Evolutionary conservation across 2,888 invertebrate genomes (phyloP), one percentile per base, ranked within the genome.

Genomic region (Limnephilus lunatus): DNA sequence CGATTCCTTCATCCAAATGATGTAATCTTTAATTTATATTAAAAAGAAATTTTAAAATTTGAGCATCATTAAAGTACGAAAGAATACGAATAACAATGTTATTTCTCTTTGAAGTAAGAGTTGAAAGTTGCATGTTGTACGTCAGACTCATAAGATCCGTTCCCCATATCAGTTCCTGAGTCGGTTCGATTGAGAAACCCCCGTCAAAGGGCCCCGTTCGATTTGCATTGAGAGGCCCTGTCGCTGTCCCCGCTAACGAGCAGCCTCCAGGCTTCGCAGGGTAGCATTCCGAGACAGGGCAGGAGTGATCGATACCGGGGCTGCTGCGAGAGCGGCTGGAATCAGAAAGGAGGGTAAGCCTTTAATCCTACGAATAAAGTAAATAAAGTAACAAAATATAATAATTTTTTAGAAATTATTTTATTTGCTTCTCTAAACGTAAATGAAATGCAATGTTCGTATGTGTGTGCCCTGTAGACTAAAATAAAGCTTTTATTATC

Each of bases 161-260:
- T 68, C 53, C 19, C 53, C 53, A 25, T 68, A 68, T 68, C 53
- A 25, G 53, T 68, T 68, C 68, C 68, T 68, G 68, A 68, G 68
- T 68, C 68, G n/a, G 68, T 68, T 68, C 68, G 68, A 68, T 68
- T 68, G 68, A 68, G 68, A 68, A 68, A 68, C 25, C 9, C 68
- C 68, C 25, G 68, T 68, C 68, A 68, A 68, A 68, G 31, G 82
- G 15, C 82, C 30, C 19, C 32, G 32, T 32, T 82, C 19, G 82
- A 82, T 82, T 31, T 82, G 82, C 82, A 82, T 82, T 82, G 82
- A 32, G 32, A 31, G 32, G 82, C 82, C 82, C 82, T 82, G 32
- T 82, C 82, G 31, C 30, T 82, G 32, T 82, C 82, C 31, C 32
- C 31, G 82, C 82, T 82, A 82, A 82, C 82, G 82, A 82, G 82